phyloP scores from a whole-genome alignment of 2,888 invertebrate species.

The Hermaeophaga mercurialis region DNA sequence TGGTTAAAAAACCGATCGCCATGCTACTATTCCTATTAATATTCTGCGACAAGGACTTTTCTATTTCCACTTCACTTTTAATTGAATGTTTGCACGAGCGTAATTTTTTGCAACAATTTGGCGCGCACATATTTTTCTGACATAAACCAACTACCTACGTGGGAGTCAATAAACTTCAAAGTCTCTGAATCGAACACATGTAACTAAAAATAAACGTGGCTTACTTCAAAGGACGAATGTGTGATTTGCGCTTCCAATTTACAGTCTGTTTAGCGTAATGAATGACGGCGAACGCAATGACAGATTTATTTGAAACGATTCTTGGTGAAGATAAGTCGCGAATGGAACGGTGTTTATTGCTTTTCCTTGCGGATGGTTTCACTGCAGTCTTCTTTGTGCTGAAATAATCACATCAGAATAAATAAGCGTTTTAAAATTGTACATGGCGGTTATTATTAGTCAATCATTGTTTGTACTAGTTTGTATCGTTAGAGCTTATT shows the following conservation, averaged over 20 bases:
- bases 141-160: slow-evolving; percentile 2
- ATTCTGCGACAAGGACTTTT: too few relatives aligned
- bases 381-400: not conserved
- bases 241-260: slow-evolving; percentile 25
- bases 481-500: too few relatives aligned
- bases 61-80: too few relatives aligned
- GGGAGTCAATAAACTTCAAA: slow-evolving; percentile 27
- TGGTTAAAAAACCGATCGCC: too few relatives aligned
- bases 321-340: slow-evolving; percentile 5
- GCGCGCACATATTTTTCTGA: too few relatives aligned
- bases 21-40: too few relatives aligned
- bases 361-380: not conserved
- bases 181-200: slow-evolving; percentile 17
- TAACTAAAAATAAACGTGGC: slow-evolving; percentile 28
- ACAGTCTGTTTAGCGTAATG: slow-evolving; percentile 25
- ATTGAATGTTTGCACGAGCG: too few relatives aligned
- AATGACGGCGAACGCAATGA: slow-evolving; percentile 18
- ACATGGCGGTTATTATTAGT: too few relatives aligned
- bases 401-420: too few relatives aligned
- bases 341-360: not conserved
- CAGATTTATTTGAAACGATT: slow-evolving; percentile 25
- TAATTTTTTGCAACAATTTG: too few relatives aligned
- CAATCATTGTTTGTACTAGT: too few relatives aligned
- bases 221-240: slow-evolving; percentile 22
- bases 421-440: too few relatives aligned